These are phyloP conservation scores for Vimba vimba DNA, from an alignment of 2,113 vertebrate genomes.

Conservation along the genomic window DNA sequence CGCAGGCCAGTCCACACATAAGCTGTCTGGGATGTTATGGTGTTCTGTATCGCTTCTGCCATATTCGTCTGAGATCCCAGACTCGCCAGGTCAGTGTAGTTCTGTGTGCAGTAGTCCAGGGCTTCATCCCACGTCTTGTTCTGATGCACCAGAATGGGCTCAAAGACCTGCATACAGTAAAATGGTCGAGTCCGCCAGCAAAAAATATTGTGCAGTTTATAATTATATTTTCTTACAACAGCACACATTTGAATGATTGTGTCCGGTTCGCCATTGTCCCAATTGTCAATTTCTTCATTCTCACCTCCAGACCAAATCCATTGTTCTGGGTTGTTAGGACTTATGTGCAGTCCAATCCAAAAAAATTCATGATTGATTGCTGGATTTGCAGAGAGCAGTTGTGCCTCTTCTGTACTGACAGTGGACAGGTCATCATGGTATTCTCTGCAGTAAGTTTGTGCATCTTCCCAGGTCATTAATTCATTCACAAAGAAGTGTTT, in stretches of 20 bases:
- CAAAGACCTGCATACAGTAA: background rate
- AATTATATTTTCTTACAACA: fast-evolving
- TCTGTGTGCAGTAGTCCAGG: constrained; percentile 5
- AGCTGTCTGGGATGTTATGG: background rate
- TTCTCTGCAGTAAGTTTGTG: background rate
- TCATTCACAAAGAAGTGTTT: background rate
- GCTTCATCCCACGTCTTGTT: constrained; percentile 21
- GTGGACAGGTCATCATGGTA: background rate
- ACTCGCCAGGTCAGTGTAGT: constrained; percentile 15
- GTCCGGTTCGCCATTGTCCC: background rate
- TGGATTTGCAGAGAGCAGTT: background rate
- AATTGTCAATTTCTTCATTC: background rate
- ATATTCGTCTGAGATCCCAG: background rate
- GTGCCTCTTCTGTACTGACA: background rate
- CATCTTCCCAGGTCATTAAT: background rate
- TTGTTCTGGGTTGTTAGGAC: background rate
- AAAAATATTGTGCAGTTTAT: background rate
- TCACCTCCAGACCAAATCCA: constrained; percentile 40
- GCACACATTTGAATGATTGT: background rate
- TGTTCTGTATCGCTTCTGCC: background rate
- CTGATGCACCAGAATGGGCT: background rate
- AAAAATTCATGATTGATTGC: no score
- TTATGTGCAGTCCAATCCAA: no score
- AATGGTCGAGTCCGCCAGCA: fast-evolving
- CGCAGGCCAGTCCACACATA: constrained; percentile 27